phyloP scores from a whole-genome alignment of 2,113 vertebrate species.

The Crotalus helleri region DNA sequence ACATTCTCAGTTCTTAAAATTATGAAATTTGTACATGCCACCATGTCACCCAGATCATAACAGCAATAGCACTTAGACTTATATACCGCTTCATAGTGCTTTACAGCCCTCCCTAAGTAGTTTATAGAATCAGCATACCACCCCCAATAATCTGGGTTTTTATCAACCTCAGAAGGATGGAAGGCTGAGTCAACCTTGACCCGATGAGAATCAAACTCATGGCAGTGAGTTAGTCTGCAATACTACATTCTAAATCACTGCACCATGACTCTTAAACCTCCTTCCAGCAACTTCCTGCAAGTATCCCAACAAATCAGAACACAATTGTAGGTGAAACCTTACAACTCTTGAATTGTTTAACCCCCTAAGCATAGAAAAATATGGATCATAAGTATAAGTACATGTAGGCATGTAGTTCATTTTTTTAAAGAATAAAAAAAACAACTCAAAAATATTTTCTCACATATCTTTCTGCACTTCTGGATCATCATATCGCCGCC shows the following conservation, averaged over 20 bases:
- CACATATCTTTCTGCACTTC: slow-evolving; percentile 98
- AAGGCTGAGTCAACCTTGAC: too few relatives aligned
- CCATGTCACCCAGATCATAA: background rate
- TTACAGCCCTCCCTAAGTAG: too few relatives aligned
- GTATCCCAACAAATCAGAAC: background rate
- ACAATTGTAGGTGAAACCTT: background rate
- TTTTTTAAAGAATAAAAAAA: background rate
- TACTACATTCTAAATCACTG: too few relatives aligned
- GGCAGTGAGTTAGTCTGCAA: background rate
- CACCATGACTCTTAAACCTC: background rate
- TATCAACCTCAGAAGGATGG: too few relatives aligned
- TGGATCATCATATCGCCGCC: slow-evolving; percentile 87
- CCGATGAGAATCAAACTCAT: too few relatives aligned
- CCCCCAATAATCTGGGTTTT: too few relatives aligned
- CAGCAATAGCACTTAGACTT: too few relatives aligned
- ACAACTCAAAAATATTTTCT: slow-evolving; percentile 16
- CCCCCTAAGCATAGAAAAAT: fast-evolving
- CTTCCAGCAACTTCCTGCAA: background rate
- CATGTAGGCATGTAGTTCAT: background rate
- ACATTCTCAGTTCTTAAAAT: background rate
- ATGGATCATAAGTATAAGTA: background rate
- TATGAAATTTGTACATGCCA: background rate
- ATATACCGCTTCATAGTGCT: too few relatives aligned
- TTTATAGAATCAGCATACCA: too few relatives aligned
- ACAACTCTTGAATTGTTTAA: background rate